These are phyloP conservation scores for Brachynemurus nebulosus DNA, from an alignment of 2,888 invertebrate genomes.

Conservation along the genomic window DNA sequence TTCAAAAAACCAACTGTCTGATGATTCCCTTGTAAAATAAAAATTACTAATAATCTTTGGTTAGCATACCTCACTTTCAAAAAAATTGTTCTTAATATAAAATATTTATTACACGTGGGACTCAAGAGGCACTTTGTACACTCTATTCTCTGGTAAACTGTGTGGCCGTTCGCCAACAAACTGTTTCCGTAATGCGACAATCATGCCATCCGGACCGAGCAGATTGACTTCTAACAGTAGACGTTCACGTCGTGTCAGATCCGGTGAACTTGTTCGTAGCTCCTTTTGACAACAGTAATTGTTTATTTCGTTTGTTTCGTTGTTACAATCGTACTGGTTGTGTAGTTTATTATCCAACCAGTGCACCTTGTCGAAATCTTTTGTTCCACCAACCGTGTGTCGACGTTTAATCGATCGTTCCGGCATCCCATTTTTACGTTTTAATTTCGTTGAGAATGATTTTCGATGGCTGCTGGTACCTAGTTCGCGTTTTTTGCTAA, in stretches of 20 bases:
- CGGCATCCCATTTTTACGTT: constrained; percentile 65
- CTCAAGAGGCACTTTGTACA: constrained; percentile 42
- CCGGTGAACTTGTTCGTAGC: constrained; percentile 45
- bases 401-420: constrained; percentile 73
- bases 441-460: constrained; percentile 40
- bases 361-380: constrained; percentile 59
- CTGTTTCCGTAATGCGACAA: constrained; percentile 33
- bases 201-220: constrained; percentile 36
- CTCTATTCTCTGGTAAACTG: constrained; percentile 36
- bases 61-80: neutral
- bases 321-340: constrained; percentile 29
- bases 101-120: constrained; percentile 37
- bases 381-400: constrained; percentile 88
- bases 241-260: constrained; percentile 33
- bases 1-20: no score
- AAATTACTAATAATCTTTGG: neutral
- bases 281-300: constrained; percentile 29
- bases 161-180: constrained; percentile 36
- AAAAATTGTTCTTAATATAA: no score
- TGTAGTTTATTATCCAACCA: constrained; percentile 40
- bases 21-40: no score
- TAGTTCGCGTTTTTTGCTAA: constrained; percentile 54
- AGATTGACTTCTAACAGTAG: constrained; percentile 38
- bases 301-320: constrained; percentile 24
- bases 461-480: constrained; percentile 30